Percentiles rank a stretch among this genome's conserved stretches.
phyloP scores from a whole-genome alignment of 1,140 invertebrate genomes.

The Pinna nobilis region DNA sequence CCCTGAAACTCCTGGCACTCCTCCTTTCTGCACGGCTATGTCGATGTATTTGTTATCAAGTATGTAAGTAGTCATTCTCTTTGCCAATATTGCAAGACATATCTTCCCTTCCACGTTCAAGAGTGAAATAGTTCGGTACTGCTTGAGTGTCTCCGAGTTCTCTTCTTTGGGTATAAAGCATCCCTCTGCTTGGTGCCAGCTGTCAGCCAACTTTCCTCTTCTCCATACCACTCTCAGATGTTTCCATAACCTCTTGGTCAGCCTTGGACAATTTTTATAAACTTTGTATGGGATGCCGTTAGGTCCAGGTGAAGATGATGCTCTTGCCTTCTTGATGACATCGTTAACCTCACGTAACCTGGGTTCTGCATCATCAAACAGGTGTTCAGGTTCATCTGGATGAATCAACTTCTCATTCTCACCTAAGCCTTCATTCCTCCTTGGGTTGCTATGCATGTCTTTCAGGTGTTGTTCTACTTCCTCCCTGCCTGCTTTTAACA shows the following conservation, averaged over 20 bases:
- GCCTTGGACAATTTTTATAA: conserved; percentile 16
- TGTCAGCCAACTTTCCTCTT: conserved; percentile 14
- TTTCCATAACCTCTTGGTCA: conserved; percentile 3
- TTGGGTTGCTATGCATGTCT: conserved; percentile 24
- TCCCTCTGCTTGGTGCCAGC: conserved; percentile 12
- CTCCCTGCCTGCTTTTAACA: not conserved
- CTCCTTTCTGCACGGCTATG: conserved; percentile 41
- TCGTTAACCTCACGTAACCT: conserved; percentile 9
- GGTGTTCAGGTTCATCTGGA: not conserved
- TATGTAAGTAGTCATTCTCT: conserved; percentile 24
- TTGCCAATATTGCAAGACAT: not conserved
- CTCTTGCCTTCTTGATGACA: conserved; percentile 25
- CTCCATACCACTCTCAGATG: conserved; percentile 21
- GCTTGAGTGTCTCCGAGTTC: not conserved
- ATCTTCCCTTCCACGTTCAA: not conserved
- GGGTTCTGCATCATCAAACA: conserved; percentile 13
- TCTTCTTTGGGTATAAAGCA: conserved; percentile 21
- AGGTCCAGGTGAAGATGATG: conserved; percentile 25
- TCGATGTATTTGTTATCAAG: conserved; percentile 23
- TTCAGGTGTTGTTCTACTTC: conserved; percentile 15
- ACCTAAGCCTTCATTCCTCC: not conserved
- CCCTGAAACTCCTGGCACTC: conserved; percentile 27
- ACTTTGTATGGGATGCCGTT: conserved; percentile 36
- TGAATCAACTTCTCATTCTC: not conserved
- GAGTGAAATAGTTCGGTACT: not conserved